These are phyloP conservation scores for Pelochelys cantorii DNA, from an alignment of 2,797 vertebrate species.

Conservation along the genomic window DNA sequence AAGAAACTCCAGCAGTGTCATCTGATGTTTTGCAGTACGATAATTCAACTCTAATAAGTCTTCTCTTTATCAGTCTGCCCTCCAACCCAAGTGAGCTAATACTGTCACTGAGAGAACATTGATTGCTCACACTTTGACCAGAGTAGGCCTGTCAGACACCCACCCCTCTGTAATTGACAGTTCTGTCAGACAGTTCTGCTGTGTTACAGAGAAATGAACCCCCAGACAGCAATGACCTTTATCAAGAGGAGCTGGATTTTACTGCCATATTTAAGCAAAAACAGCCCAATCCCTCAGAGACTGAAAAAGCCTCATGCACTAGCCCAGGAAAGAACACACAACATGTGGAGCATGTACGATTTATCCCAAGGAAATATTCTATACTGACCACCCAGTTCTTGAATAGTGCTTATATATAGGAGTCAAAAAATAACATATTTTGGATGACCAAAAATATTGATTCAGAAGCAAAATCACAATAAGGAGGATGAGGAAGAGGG, in stretches of 20 bases:
- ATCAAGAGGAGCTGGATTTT: background rate
- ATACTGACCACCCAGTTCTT: background rate
- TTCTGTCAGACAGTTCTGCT: background rate
- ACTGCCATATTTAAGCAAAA: background rate
- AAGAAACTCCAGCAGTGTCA: constrained; percentile 17
- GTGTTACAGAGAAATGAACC: background rate
- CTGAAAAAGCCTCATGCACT: background rate
- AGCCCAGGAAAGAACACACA: background rate
- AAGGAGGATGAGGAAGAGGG: constrained; percentile 52
- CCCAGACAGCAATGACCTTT: background rate
- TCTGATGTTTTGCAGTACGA: background rate
- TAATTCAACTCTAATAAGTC: background rate
- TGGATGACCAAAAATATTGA: constrained; percentile 14
- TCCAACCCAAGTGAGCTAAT: constrained; percentile 15
- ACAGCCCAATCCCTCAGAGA: background rate
- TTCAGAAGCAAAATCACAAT: constrained; percentile 2
- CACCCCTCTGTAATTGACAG: background rate
- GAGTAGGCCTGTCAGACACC: background rate
- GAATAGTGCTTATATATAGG: background rate
- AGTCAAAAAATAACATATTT: constrained; percentile 10
- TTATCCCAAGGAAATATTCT: background rate
- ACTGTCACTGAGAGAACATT: background rate
- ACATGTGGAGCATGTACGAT: background rate
- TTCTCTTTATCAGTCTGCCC: background rate
- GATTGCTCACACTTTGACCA: background rate